Evolutionary conservation across 2,888 invertebrate genomes (phyloP), one percentile per base, ranked within the genome.

Genomic region (Micropterix aruncella): DNA sequence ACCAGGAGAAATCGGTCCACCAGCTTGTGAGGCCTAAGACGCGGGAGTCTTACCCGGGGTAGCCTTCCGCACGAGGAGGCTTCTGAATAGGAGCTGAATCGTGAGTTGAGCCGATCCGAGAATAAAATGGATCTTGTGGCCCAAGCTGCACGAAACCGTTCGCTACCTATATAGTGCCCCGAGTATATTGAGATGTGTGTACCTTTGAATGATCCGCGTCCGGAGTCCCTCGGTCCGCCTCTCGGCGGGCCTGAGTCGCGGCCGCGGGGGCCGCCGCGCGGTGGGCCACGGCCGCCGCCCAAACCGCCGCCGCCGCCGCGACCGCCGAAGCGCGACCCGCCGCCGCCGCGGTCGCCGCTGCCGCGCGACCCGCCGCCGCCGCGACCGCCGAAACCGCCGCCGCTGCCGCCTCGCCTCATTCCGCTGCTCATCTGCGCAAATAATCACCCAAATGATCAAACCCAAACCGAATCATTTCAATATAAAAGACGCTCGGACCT

Each of bases 321-420:
- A 1, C 70, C 60, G 2, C 62, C 61, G n/a, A 62, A 56, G 9
- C 65, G 59, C 1, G 62, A 54, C 15, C 64, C 59, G 5, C 65
- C 59, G 15, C 65, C 59, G 9, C 65, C 62, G 12, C 62, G 56
- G 2, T 63, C 56, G 2, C 60, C 54, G 7, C 60, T 60, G 1
- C 62, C 59, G 9, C 63, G 60, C 4, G 65, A 54, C 3, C 56
- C 55, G 16, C 60, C 56, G 36, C 59, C 58, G 16, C 62, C 55
- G 12, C 62, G 57, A 27, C 52, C 53, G 40, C 59, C 54, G 27
- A 55, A 45, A 38, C 46, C 37, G 3, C 56, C 48, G 44, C 54
- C 44, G 16, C 62, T 55, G 27, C 60, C 36, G 42, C 45, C 55
- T 5, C 60, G 60, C 37, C 54, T 50, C n/a, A 51, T 47, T 2